phyloP scores from a whole-genome alignment of 2,113 vertebrate species.

The Pogona vitticeps region DNA sequence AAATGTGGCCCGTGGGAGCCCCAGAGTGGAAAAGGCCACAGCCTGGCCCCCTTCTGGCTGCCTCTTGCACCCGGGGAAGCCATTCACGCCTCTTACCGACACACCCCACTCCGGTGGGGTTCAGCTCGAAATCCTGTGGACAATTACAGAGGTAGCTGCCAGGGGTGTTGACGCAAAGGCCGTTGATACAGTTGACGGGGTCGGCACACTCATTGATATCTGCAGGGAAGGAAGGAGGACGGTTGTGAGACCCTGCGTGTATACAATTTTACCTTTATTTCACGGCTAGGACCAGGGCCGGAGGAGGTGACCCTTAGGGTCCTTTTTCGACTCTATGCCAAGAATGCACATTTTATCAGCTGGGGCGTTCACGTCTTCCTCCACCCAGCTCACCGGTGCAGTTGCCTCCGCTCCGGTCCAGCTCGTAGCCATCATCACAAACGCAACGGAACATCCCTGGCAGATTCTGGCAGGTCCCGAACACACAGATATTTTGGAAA shows the following conservation, averaged over 20 bases:
- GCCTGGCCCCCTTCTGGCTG: too few species aligned
- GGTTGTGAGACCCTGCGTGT: rapidly evolving
- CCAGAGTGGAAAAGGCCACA: too few species aligned
- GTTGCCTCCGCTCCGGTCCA: conserved; percentile 90
- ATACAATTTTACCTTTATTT: too few species aligned
- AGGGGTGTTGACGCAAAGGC: conserved; percentile 90
- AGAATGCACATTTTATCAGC: too few species aligned
- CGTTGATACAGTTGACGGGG: conserved; percentile 93
- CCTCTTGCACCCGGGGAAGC: too few species aligned
- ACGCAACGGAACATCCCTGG: conserved; percentile 93
- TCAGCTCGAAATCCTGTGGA: conserved; percentile 90
- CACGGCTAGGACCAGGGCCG: too few species aligned
- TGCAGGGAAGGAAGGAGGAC: conserved; percentile 51
- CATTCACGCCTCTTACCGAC: conserved; percentile 86
- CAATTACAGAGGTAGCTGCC: conserved; percentile 93
- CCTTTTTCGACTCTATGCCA: too few species aligned
- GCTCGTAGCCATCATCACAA: conserved; percentile 89
- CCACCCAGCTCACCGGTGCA: conserved; percentile 91
- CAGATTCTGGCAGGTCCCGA: conserved; percentile 93
- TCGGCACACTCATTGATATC: conserved; percentile 93
- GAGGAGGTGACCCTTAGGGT: too few species aligned
- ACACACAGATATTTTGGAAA: conserved; percentile 93
- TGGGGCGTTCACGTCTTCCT: too few species aligned
- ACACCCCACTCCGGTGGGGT: conserved; percentile 91
- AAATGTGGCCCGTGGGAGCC: too few species aligned